These are phyloP conservation scores for Pluvialis apricaria DNA, from an alignment of 2,113 vertebrate genomes.

Conservation along the genomic window DNA sequence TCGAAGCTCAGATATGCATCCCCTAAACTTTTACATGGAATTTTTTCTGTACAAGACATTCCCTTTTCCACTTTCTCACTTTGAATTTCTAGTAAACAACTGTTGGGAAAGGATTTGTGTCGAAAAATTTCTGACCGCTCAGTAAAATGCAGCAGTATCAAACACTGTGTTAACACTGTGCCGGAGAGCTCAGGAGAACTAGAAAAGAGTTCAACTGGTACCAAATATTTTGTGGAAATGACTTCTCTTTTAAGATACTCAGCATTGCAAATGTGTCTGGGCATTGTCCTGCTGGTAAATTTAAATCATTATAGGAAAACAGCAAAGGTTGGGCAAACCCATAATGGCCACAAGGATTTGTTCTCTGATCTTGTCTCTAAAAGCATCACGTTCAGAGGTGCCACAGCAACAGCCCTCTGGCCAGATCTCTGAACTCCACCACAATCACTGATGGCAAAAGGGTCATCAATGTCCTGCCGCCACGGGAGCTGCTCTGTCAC, in stretches of 20 bases:
- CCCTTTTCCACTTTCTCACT: background rate
- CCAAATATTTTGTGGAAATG: background rate
- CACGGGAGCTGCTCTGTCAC: background rate
- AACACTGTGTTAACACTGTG: background rate
- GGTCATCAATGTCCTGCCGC: accelerated
- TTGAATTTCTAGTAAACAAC: background rate
- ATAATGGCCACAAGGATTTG: background rate
- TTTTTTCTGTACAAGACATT: background rate
- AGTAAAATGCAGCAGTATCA: background rate
- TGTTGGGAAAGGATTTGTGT: background rate
- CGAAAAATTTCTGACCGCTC: background rate
- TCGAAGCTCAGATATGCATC: accelerated
- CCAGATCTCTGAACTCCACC: background rate
- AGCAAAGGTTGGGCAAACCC: background rate
- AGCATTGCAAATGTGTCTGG: accelerated
- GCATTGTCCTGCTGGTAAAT: background rate
- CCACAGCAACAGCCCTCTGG: background rate
- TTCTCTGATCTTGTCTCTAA: background rate
- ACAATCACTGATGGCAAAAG: background rate
- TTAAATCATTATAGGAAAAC: background rate
- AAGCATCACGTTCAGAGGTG: background rate
- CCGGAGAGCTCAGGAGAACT: background rate
- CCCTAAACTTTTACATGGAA: background rate
- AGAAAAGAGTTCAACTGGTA: background rate
- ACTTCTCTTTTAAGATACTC: background rate